Evolutionary conservation across 2,888 invertebrate genomes (phyloP), one percentile per base, ranked within the genome.

Genomic region (Cyclophora albipunctata): DNA sequence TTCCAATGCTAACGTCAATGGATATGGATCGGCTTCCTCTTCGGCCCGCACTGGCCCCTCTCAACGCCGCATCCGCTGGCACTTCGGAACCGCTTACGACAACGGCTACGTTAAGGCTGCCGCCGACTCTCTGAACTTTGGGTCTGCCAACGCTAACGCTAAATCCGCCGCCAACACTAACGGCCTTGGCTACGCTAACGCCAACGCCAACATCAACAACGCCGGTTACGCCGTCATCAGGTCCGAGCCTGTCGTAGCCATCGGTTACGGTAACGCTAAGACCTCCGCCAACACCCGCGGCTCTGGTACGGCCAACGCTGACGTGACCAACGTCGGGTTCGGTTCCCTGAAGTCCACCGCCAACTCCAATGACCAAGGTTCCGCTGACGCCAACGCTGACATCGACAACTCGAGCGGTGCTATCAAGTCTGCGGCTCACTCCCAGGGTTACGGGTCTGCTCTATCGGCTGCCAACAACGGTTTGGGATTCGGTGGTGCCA

Each of bases 81-180:
- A 71, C 42, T 85, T 86, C 57, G 86, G 86, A 7, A 80, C 82
- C 34, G 58, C 68, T 2, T 86, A 85, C 57, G 75, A 73, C 47
- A 54, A 71, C 37, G 60, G 60, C 40, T 59, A 57, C 50, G 69
- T 72, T 47, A 69, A 70, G 42, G 71, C 73, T 3, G 64, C 70
- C 52, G 65, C 69, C 51, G 58, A 59, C 43, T 41, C 46, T 3
- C 7, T 33, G 41, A 66, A 66, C 3, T 60, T 50, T 43, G 63
- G 67, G 51, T 64, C 53, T 53, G 71, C 66, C 51, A 71, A 62
- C 53, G 66, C 48, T 45, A 63, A 61, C 41, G 66, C 66, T 7
- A 58, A 67, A 46, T 66, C 78, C 0, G 54, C 60, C 5, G 75
- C 73, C 44, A 66, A 76, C 62, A 62, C 72, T n/a, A 60, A 69